Base-by-base conservation (phyloP, 53 echinoderm and acorn worm genomes). In the Mesocentrotus franciscanus region DNA sequence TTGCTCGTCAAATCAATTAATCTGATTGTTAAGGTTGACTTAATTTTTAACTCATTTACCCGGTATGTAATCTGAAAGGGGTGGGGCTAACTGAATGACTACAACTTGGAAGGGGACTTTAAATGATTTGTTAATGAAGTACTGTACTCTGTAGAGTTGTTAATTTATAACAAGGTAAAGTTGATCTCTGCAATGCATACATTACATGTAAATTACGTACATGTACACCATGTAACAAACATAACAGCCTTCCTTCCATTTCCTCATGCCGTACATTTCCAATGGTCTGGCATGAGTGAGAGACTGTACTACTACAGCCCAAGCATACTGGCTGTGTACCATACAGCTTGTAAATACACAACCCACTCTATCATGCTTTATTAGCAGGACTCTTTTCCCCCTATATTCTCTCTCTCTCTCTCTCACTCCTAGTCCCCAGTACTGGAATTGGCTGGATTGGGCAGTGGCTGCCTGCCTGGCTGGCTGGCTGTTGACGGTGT, bases 381-480 rank as follows among this genome's bases (percentile, higher is more conserved):
- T 74, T 74, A 74, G 74, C 74, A 74, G 81, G 16, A 4, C 75
- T 75, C n/a, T 76, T 76, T 76, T 10, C 33, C 76, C 32, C 76
- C 76, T 8, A 36, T 30, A 33, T 78, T 33, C 34, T 78, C 78
- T 78, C 78, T 32, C 32, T 35, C 78, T 35, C 34, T 35, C 78
- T 32, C 75, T 75, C 76, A 33, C 13, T 76, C 10, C 76, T n/a
- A 12, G 81, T 81, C 81, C 42, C 42, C 81, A 39, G 81, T 81
- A 90, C 92, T 68, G 66, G 61, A 92, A 61, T 61, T 92, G 66
- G 92, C 92, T 92, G 92, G 92, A 39, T 92, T 62, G 68, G 60
- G 71, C 61, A 16, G 17, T 33, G 62, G 92, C 92, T 92, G 71
- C 18, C 32, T 92, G 66, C n/a, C 90, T 90, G 90, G 16, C 29